These are phyloP conservation scores for Tangara arthus DNA, from an alignment of 2,797 vertebrate genomes.

Conservation along the genomic window DNA sequence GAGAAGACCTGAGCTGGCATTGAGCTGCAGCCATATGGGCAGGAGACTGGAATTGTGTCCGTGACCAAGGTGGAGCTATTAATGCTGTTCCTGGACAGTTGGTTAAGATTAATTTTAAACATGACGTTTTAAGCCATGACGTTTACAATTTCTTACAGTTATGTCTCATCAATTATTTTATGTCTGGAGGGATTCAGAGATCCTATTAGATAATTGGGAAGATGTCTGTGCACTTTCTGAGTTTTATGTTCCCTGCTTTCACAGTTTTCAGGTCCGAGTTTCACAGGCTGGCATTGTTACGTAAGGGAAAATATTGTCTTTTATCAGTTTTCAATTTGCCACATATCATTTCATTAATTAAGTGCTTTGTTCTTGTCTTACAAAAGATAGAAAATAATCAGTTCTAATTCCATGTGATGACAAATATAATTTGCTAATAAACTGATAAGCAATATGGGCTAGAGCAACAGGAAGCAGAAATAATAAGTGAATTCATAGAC, in stretches of 20 bases:
- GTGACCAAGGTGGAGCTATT: neutral
- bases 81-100: neutral
- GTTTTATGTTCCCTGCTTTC: neutral
- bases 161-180: neutral
- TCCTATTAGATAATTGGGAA: neutral
- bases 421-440: neutral
- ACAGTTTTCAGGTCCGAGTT: neutral
- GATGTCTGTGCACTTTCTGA: neutral
- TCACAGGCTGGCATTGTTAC: neutral
- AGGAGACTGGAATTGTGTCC: neutral
- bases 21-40: accelerated
- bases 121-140: neutral
- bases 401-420: neutral
- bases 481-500: neutral
- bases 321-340: conserved; percentile 4
- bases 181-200: neutral
- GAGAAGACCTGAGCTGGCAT: neutral
- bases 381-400: neutral
- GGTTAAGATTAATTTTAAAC: neutral
- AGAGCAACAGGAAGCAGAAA: neutral
- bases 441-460: neutral
- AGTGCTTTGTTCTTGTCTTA: neutral
- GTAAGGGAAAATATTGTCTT: neutral
- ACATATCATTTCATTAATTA: neutral
- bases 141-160: neutral